Percentiles rank a stretch among this genome's conserved stretches.
These are phyloP conservation scores for Lepus americanus DNA, from an alignment of 2,113 vertebrate species.

Conservation along the genomic window DNA sequence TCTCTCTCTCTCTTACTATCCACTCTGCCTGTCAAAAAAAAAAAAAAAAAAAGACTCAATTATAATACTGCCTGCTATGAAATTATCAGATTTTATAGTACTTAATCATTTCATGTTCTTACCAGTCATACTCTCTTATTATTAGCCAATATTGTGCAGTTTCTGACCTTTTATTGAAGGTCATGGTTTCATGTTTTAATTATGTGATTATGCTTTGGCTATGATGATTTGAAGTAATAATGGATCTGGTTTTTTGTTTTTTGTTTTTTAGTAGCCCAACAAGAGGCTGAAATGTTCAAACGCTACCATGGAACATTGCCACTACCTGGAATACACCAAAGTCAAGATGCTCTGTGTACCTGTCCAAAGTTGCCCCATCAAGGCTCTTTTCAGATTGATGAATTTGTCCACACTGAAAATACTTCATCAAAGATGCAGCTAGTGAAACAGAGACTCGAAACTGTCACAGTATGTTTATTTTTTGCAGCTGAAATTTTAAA, in stretches of 20 bases:
- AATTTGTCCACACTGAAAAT: conserved; percentile 87
- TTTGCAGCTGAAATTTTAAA: conserved; percentile 65
- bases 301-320: conserved; percentile 83
- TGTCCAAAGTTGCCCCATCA: conserved; percentile 85
- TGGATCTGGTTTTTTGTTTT: neutral
- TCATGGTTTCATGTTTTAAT: neutral
- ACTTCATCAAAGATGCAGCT: conserved; percentile 93
- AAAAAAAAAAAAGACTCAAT: neutral
- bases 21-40: no score
- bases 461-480: conserved; percentile 91
- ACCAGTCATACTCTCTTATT: neutral
- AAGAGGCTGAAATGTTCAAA: conserved; percentile 91
- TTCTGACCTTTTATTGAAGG: conserved; percentile 50
- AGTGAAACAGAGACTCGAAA: conserved; percentile 94
- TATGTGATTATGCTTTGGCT: conserved; percentile 50
- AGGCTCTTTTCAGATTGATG: conserved; percentile 86
- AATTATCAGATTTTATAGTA: conserved; percentile 43
- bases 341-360: conserved; percentile 83
- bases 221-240: conserved; percentile 38
- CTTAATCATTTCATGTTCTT: conserved; percentile 41
- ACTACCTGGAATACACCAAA: conserved; percentile 80
- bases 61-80: conserved; percentile 19
- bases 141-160: neutral
- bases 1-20: no score
- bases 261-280: conserved; percentile 90